Base-by-base conservation (phyloP, 2,113 vertebrate species). In the Myanophis thanlyinensis region DNA sequence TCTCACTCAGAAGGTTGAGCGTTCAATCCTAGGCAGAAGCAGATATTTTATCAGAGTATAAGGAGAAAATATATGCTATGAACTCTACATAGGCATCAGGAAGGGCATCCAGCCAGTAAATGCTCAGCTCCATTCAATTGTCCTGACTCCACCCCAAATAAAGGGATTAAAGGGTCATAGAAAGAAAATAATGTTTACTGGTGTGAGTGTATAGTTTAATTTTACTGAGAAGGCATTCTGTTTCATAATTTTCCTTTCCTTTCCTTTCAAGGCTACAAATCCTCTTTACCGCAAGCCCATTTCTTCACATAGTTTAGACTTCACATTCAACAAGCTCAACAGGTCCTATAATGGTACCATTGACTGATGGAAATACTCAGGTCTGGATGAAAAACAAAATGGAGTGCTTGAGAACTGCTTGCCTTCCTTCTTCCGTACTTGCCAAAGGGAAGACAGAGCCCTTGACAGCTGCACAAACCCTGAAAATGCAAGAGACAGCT, bases 281-380 rank as follows among this genome's bases (percentile, higher is more conserved):
- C 99, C 99, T 80, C 98, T 99, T 92, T 99, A 99, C 97, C 98
- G 99, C 97, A 98, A 98, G 96, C 98, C 98, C 7, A 98, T 98
- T 96, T 98, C 98, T 51, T 98, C 98, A 0, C 98, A 99, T 91
- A 97, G 97, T 0, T 96, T 98, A 85, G 99, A 99, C 62, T 98
- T 98, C 15, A 98, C 98, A 0, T 99, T 99, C 97, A 98, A 97
- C 97, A 98, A 98, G 97, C 98, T 98, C 91, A 98, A 97, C 96
- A 99, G 98, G 97, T 98, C 98, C 87, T 98, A 98, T 97, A 99
- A 99, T 0, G 99, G 99, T 92, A 98, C 98, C 0, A 94, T 99
- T 95, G 98, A 99, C 97, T 99, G 98, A 99, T 92, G 46, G 89
- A 92, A 62, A 47, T 67, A 89, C 94, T 10, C 0, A 86, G 7